A percentile compares a stretch with the other conserved stretches of the same genome.
Evolutionary conservation across 2,888 invertebrate genomes (phyloP).

Genomic region (Allolobophora icterica): DNA sequence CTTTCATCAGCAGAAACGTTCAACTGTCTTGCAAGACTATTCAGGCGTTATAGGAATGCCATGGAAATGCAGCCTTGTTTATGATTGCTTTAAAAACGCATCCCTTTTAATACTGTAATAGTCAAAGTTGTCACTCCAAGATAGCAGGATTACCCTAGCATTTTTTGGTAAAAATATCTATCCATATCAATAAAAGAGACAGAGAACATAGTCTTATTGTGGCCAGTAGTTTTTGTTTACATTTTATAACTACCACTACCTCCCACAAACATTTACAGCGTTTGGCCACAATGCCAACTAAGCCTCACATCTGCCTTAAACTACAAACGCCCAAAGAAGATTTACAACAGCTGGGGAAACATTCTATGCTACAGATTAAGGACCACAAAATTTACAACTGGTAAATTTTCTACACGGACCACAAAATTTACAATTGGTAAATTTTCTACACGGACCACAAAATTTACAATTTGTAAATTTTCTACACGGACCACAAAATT

Average conservation of each 20-base stretch:
- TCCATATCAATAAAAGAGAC: background rate
- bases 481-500: background rate
- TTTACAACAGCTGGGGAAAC: background rate
- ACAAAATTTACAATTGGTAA: too few relatives aligned
- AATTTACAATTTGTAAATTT: too few relatives aligned
- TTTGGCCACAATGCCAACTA: background rate
- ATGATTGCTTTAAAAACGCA: background rate
- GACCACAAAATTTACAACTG: background rate
- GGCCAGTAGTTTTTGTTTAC: background rate
- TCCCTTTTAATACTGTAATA: background rate
- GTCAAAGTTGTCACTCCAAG: background rate
- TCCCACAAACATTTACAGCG: background rate
- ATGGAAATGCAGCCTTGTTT: background rate
- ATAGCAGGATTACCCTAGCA: background rate
- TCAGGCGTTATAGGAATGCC: background rate
- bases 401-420: background rate
- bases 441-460: background rate
- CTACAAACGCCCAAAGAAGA: background rate
- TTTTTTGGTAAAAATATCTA: background rate
- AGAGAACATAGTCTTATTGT: background rate
- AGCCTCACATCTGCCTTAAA: background rate
- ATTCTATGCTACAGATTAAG: background rate
- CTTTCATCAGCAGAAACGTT: background rate
- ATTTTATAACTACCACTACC: background rate
- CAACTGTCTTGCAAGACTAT: background rate